phyloP scores from a whole-genome alignment of 1,140 invertebrate genomes.

The Brachionus plicatilis region DNA sequence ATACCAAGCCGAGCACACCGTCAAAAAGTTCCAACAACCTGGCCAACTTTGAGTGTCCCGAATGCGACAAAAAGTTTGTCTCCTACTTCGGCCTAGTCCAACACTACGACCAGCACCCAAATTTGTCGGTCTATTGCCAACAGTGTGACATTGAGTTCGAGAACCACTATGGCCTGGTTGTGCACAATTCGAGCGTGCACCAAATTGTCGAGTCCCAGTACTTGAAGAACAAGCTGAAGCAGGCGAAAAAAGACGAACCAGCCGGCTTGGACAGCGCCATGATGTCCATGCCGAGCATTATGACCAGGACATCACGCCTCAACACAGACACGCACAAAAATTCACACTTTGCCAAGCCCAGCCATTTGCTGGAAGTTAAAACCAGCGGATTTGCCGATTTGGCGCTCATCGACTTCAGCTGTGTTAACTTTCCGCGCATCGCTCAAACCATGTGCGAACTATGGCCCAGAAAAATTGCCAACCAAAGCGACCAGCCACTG shows the following conservation, averaged over 20 bases:
- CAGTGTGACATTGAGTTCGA: conserved; percentile 23
- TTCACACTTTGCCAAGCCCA: neutral
- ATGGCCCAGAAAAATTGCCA: neutral
- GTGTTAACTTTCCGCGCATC: conserved; percentile 20
- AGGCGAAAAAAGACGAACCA: neutral
- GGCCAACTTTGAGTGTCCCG: conserved; percentile 24
- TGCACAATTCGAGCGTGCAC: conserved; percentile 6
- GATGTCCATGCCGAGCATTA: neutral
- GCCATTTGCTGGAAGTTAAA: neutral
- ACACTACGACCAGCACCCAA: conserved; percentile 26
- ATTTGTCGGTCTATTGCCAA: neutral
- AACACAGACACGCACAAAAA: neutral
- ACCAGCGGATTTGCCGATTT: conserved; percentile 32
- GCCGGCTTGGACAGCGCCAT: neutral
- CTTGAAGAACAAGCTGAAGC: neutral
- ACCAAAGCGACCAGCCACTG: conserved; percentile 28
- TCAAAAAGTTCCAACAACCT: neutral
- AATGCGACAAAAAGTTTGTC: conserved; percentile 30
- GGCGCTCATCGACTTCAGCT: conserved; percentile 25
- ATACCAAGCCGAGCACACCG: neutral
- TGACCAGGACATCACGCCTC: conserved; percentile 1
- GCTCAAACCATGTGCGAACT: conserved; percentile 21
- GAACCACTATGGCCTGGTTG: conserved; percentile 3
- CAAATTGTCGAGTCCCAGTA: neutral
- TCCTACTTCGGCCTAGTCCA: conserved; percentile 30